Conservation (phyloP, 2,888 invertebrate genomes). For the Drosophila cracens region DNA sequence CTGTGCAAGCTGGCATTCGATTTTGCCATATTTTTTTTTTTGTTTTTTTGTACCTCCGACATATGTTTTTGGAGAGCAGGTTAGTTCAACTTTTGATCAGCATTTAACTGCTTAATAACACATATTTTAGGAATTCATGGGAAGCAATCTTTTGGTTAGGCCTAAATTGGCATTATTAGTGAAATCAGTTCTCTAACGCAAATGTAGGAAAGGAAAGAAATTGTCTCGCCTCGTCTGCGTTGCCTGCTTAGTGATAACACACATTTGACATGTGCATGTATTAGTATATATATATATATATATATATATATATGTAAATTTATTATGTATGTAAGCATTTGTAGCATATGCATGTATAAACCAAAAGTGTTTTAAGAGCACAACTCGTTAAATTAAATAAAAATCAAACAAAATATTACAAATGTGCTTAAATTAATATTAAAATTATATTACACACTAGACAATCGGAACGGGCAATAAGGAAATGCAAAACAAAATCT, state of each 20-base stretch:
- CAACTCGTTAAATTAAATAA: constrained; percentile 54
- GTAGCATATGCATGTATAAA: constrained; percentile 28
- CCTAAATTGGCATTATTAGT: not conserved
- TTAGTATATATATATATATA: constrained; percentile 13
- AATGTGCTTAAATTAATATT: constrained; percentile 45
- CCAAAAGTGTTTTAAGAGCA: constrained; percentile 70
- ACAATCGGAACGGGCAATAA: constrained; percentile 44
- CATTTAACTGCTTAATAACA: not conserved
- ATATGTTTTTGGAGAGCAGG: not conserved
- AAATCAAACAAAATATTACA: constrained; percentile 44
- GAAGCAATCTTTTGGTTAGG: not conserved
- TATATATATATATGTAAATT: constrained; percentile 9
- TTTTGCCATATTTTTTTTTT: not conserved
- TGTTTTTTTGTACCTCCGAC: not conserved
- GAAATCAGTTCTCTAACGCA: not conserved
- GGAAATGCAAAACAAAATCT: constrained; percentile 11
- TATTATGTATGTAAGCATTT: constrained; percentile 6
- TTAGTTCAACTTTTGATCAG: not conserved
- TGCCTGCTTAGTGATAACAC: not conserved
- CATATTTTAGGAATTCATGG: not conserved
- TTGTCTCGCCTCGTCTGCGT: not conserved
- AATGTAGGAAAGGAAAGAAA: not conserved
- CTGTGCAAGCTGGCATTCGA: not conserved
- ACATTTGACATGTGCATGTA: constrained; percentile 6
- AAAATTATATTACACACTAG: constrained; percentile 51